Evolutionary conservation across 2,113 vertebrate species (phyloP).

Genomic region (Ceratotherium simum): DNA sequence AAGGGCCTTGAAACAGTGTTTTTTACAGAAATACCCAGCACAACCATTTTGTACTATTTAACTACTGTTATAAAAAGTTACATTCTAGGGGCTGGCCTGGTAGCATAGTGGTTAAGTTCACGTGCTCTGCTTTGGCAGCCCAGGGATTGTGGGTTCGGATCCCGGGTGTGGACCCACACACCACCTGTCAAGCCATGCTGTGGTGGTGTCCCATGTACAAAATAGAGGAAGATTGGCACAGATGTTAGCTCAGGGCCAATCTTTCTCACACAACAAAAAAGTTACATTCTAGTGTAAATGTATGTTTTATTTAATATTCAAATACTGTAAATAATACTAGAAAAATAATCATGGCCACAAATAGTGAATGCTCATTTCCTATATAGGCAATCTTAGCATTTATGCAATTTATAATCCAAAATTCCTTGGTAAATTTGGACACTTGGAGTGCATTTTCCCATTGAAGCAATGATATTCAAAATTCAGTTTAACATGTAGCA

Average conservation of each 20-base stretch:
- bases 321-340: background rate
- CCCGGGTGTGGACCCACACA: no score
- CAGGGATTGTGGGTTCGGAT: no score
- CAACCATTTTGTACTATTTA: background rate
- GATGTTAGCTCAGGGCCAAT: no score
- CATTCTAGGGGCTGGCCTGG: background rate
- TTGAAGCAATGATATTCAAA: background rate
- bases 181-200: no score
- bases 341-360: background rate
- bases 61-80: background rate
- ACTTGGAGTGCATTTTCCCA: background rate
- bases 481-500: background rate
- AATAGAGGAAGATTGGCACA: no score
- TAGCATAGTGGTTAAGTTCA: no score
- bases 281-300: background rate
- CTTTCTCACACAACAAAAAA: background rate
- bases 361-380: background rate
- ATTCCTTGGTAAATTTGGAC: background rate
- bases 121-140: no score
- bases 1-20: background rate
- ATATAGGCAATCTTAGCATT: background rate
- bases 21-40: background rate
- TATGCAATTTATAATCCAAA: background rate
- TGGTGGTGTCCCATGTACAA: no score
- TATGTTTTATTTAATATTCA: background rate